Evolutionary conservation across 2,888 invertebrate genomes (phyloP), one percentile per base, ranked within the genome.

Genomic region (Chironomus riparius): DNA sequence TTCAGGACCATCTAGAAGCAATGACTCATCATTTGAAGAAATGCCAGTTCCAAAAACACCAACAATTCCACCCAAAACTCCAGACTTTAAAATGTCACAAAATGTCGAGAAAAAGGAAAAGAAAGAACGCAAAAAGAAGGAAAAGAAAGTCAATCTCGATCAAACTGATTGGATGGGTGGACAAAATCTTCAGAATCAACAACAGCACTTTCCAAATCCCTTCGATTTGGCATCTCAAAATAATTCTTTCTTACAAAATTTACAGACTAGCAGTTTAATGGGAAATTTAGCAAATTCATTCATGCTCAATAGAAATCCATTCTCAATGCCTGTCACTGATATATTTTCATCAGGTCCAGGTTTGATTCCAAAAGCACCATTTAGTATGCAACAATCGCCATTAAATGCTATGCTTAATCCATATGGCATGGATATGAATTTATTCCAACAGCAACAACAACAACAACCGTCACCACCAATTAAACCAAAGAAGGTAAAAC

Each of bases 71-170:
- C 87, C 88, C 2, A 86, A 86, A 82, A 88, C 87, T 13, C 87
- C 88, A 0, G 88, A 88, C 80, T 82, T 87, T 71, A 84, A 76
- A 56, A 87, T 81, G 87, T 80, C 87, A 87, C 80, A 86, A 86
- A 80, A 86, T 85, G 79, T 86, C 87, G 80, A 85, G 83, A 76
- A 50, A 38, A 88, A 87, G 82, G 85, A 85, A 79, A 87, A 88
- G 79, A 89, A 88, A 79, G 89, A 89, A 80, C 85, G 83, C 80
- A 86, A 86, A 83, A 85, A 86, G 78, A 86, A 83, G 82, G 86
- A 86, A 77, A 86, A 86, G 80, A 86, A 86, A 80, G 85, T 85
- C 80, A 86, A 86, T 81, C 70, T 78, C 4, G 79, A 80, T 28
- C 79, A 79, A 77, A 80, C 84, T 21, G 84, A 85, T 74, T 86